These are phyloP conservation scores for Orussus abietinus DNA, from an alignment of 1,140 invertebrate genomes.

Conservation along the genomic window DNA sequence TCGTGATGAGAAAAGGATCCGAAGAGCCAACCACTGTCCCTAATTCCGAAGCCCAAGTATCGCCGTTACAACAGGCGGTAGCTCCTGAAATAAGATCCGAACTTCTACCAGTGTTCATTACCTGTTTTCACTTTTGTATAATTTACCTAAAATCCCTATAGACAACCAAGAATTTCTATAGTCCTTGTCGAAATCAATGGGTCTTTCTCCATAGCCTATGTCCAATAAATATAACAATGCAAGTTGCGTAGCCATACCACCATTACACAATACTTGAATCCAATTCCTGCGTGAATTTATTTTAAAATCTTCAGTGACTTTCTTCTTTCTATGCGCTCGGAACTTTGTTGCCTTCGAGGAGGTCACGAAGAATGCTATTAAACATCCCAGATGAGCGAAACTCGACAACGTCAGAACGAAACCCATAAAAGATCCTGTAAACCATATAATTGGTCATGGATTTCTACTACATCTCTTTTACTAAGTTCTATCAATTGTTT, in stretches of 20 bases:
- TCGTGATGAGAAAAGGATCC: constrained; percentile 75
- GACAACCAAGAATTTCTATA: constrained; percentile 80
- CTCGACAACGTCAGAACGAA: constrained; percentile 78
- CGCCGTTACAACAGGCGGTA: constrained; percentile 80
- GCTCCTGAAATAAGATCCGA: constrained; percentile 55
- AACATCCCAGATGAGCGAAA: constrained; percentile 69
- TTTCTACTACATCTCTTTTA: too few species aligned
- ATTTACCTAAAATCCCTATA: constrained; percentile 69
- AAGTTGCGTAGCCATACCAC: constrained; percentile 76
- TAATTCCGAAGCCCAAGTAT: constrained; percentile 89
- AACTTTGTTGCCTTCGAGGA: constrained; percentile 83
- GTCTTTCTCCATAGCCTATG: constrained; percentile 70
- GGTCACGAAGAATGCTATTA: constrained; percentile 76
- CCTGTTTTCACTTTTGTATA: neutral
- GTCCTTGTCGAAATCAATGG: constrained; percentile 73
- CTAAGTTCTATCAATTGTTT: too few species aligned
- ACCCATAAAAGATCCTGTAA: constrained; percentile 67
- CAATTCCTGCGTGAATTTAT: constrained; percentile 87
- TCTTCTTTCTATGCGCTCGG: constrained; percentile 63
- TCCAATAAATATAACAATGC: constrained; percentile 79
- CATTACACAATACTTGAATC: constrained; percentile 89
- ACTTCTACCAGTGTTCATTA: neutral
- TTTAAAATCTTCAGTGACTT: constrained; percentile 76
- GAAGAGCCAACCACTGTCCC: constrained; percentile 69
- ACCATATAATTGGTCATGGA: too few species aligned